Evolutionary conservation across 2,888 invertebrate genomes (phyloP).

Genomic region (Ectropis crepuscularia): DNA sequence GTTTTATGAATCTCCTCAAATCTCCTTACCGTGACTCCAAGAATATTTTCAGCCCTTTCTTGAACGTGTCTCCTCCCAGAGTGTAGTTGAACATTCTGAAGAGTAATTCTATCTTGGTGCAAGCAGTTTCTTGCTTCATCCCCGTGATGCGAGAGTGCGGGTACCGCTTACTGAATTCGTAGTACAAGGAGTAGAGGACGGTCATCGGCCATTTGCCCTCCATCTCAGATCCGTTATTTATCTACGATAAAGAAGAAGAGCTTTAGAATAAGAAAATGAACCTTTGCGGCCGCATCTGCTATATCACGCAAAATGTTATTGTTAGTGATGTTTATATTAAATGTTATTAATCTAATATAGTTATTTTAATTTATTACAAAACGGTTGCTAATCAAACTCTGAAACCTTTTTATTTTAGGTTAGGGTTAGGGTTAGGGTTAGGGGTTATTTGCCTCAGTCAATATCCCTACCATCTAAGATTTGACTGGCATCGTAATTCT

Average conservation of each 20-base stretch:
- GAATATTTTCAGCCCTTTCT: conserved; percentile 88
- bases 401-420: too few species aligned
- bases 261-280: neutral
- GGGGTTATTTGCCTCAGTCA: too few species aligned
- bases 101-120: conserved; percentile 90
- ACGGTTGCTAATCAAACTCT: too few species aligned
- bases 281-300: too few species aligned
- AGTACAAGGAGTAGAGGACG: conserved; percentile 90
- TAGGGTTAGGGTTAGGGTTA: too few species aligned
- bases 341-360: too few species aligned
- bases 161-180: conserved; percentile 91
- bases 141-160: conserved; percentile 91
- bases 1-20: neutral
- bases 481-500: too few species aligned
- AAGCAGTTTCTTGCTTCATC: conserved; percentile 89
- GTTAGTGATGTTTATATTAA: too few species aligned
- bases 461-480: too few species aligned
- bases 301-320: too few species aligned
- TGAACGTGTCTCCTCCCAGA: conserved; percentile 90
- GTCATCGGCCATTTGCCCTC: conserved; percentile 93
- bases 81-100: conserved; percentile 96
- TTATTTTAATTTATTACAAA: too few species aligned
- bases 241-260: conserved; percentile 65
- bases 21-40: conserved; percentile 83
- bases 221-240: conserved; percentile 88